Conservation (phyloP, 2,888 invertebrate species). For the Parasteatoda lunata region DNA sequence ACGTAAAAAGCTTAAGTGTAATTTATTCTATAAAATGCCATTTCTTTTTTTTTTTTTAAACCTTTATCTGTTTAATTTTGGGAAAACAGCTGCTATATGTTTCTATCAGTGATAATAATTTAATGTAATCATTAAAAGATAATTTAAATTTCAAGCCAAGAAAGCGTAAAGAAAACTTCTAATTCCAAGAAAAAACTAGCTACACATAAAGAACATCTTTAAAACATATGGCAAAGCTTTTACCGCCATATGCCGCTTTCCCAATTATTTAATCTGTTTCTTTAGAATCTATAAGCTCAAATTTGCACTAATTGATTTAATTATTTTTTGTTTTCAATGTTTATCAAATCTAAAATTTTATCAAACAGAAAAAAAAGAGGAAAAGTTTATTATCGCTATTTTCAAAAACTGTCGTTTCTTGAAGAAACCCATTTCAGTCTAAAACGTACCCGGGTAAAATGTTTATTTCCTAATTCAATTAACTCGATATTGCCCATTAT, state of each 20-base stretch:
- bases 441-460: not conserved
- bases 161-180: too few species aligned
- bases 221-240: not conserved
- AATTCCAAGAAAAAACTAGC: too few species aligned
- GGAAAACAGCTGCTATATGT: too few species aligned
- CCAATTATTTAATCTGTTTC: not conserved
- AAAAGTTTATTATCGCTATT: not conserved
- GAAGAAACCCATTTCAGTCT: not conserved
- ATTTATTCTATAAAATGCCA: too few species aligned
- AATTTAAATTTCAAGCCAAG: too few species aligned
- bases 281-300: not conserved
- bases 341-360: not conserved
- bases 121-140: too few species aligned
- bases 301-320: not conserved
- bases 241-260: not conserved
- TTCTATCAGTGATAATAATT: too few species aligned
- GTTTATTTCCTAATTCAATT: constrained; percentile 24
- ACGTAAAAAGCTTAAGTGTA: too few species aligned
- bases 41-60: too few species aligned
- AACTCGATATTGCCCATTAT: constrained; percentile 1
- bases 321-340: not conserved
- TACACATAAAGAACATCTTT: too few species aligned
- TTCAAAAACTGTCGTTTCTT: not conserved
- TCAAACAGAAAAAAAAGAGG: constrained; percentile 4
- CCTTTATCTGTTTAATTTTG: too few species aligned